Evolutionary conservation across 1,140 invertebrate genomes (phyloP), one percentile per base, ranked within the genome.

Genomic region (Drosophila varians): DNA sequence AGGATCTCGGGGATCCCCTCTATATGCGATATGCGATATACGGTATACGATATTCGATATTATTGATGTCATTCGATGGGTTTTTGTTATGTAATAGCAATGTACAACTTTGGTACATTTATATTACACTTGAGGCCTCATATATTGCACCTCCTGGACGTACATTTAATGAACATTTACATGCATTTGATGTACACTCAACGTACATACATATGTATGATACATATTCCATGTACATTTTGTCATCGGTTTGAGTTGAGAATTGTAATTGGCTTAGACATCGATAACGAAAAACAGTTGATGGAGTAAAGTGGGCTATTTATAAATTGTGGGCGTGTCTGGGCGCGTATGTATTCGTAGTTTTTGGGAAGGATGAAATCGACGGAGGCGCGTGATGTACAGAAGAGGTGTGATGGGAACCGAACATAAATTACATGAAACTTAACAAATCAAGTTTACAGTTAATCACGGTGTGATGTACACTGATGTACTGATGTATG

Each of bases 151-250:
- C 11, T 40, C 34, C 1, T 14, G 5, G 36, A 14, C 4, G 14
- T 38, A 64, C 60, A 64, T 46, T 60, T 38, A 60, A 28, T 47
- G 60, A 46, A 58, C 45, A 48, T 47, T 51, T 56, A 69, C 74
- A 62, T 57, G 65, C 66, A 77, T 48, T 68, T 49, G 46, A 58
- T 57, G 38, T 42, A 42, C 38, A 42, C 38, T 9, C 16, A 9
- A 8, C 16, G 38, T 19, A 19, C 14, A 42, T 4, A 21, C 21
- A n/a, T n/a, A 26, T 26, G 25, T 40, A 40, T 40, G 14, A 18
- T 40, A 40, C 36, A 40, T 40, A 40, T 40, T 18, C 16, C 38
- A 42, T 42, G 38, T 42, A 42, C 38, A 42, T 18, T 19, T 18
- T 12, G n/a, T 14, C 16, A 19, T 42, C 38, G 3, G 14, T 42